Evolutionary conservation across 2,888 invertebrate genomes (phyloP).

Genomic region (Heteromyza rotundicornis): DNA sequence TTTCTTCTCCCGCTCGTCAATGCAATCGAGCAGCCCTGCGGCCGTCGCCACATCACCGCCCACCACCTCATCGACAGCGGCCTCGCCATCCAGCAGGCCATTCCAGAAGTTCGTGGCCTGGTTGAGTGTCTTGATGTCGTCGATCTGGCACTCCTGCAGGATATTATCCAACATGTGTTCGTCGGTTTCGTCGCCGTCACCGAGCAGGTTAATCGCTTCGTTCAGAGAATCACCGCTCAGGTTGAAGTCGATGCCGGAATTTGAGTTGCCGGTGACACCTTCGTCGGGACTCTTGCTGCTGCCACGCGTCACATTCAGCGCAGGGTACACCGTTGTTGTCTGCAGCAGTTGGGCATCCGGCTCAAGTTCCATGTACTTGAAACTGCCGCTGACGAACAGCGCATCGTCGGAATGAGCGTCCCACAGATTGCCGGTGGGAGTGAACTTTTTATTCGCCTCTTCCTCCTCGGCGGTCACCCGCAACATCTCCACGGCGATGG

Average conservation of each 20-base stretch:
- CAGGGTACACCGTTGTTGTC: constrained; percentile 41
- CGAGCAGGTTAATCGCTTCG: constrained; percentile 59
- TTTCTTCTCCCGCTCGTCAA: constrained; percentile 47
- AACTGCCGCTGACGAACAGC: constrained; percentile 51
- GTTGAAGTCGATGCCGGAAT: constrained; percentile 57
- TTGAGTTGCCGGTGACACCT: constrained; percentile 38
- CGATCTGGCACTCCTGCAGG: constrained; percentile 61
- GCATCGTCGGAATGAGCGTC: constrained; percentile 37
- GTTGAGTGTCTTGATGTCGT: constrained; percentile 60
- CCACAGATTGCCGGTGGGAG: constrained; percentile 28
- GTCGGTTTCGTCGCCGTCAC: constrained; percentile 54
- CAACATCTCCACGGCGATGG: constrained; percentile 57
- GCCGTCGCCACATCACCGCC: constrained; percentile 48
- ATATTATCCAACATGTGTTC: constrained; percentile 62
- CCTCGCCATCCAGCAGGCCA: constrained; percentile 61
- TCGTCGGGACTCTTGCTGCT: constrained; percentile 50
- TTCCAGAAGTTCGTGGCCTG: constrained; percentile 62
- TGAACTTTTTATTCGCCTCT: constrained; percentile 26
- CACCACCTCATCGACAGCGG: constrained; percentile 45
- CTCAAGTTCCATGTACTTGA: constrained; percentile 58
- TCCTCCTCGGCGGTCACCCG: constrained; percentile 26
- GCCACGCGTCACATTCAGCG: constrained; percentile 45
- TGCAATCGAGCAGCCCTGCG: constrained; percentile 50
- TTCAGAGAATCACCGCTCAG: constrained; percentile 61
- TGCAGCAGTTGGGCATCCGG: constrained; percentile 57